Evolutionary conservation across 2,797 vertebrate species (phyloP).

Genomic region (Anguilla anguilla): DNA sequence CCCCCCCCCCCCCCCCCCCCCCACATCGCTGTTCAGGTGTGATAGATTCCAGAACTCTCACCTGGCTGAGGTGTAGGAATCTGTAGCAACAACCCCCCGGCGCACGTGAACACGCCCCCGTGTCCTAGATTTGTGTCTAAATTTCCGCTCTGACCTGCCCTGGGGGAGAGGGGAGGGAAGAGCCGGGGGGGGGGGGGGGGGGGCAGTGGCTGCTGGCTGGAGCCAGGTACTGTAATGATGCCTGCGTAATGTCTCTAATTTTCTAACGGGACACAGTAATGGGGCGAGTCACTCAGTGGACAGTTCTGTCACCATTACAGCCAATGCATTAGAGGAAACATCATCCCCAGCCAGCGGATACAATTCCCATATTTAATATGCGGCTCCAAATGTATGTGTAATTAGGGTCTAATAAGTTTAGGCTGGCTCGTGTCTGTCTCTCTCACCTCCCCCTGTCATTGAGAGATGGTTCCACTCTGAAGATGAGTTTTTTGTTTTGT

Average conservation of each 20-base stretch:
- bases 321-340: constrained; percentile 39
- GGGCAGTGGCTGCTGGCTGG: constrained; percentile 29
- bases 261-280: constrained; percentile 38
- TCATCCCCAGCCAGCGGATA: constrained; percentile 32
- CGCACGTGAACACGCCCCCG: neutral
- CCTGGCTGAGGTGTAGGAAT: no score
- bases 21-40: constrained; percentile 28
- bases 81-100: neutral
- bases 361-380: constrained; percentile 40
- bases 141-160: constrained; percentile 19
- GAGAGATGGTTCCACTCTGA: neutral
- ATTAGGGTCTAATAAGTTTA: constrained; percentile 43
- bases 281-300: constrained; percentile 29
- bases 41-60: constrained; percentile 16
- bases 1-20: neutral
- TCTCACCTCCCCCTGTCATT: constrained; percentile 9
- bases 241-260: constrained; percentile 43
- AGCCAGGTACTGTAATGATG: constrained; percentile 39
- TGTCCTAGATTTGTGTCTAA: constrained; percentile 20
- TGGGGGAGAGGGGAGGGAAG: neutral
- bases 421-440: neutral
- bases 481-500: neutral
- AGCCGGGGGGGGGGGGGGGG: neutral
- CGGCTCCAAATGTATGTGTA: constrained; percentile 34
- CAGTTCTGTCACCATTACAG: constrained; percentile 32